These are phyloP conservation scores for Popillia japonica DNA, from an alignment of 1,140 invertebrate genomes.

Conservation along the genomic window DNA sequence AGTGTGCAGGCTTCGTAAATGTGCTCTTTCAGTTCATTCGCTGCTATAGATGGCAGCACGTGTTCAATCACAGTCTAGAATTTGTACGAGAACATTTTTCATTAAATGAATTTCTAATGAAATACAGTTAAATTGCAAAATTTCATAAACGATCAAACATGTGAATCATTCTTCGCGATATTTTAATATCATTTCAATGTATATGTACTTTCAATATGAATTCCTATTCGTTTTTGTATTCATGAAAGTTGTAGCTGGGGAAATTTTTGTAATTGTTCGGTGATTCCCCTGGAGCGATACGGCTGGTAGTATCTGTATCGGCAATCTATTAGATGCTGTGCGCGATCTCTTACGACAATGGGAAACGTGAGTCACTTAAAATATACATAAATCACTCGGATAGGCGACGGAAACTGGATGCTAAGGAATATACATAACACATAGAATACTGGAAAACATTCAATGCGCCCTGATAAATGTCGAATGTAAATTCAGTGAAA, in stretches of 20 bases:
- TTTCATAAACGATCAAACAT: no score
- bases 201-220: no score
- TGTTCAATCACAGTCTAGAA: no score
- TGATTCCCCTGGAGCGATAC: slow-evolving; percentile 11
- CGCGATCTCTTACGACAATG: slow-evolving; percentile 9
- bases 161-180: no score
- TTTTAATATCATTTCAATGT: no score
- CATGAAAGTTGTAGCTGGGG: background rate
- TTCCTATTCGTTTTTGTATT: no score
- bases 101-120: no score
- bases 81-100: no score
- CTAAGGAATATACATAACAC: slow-evolving; percentile 1
- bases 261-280: slow-evolving; percentile 15
- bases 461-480: slow-evolving; percentile 14
- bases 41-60: no score
- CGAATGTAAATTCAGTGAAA: slow-evolving; percentile 18
- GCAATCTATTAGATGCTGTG: slow-evolving; percentile 18
- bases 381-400: slow-evolving; percentile 14
- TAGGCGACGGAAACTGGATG: background rate
- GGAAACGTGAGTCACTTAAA: slow-evolving; percentile 17
- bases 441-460: slow-evolving; percentile 10
- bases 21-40: no score
- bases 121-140: no score
- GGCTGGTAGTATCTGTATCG: background rate
- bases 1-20: no score